These are phyloP conservation scores for Catostomus latipinnis DNA, from an alignment of 2,797 vertebrate genomes.

Conservation along the genomic window DNA sequence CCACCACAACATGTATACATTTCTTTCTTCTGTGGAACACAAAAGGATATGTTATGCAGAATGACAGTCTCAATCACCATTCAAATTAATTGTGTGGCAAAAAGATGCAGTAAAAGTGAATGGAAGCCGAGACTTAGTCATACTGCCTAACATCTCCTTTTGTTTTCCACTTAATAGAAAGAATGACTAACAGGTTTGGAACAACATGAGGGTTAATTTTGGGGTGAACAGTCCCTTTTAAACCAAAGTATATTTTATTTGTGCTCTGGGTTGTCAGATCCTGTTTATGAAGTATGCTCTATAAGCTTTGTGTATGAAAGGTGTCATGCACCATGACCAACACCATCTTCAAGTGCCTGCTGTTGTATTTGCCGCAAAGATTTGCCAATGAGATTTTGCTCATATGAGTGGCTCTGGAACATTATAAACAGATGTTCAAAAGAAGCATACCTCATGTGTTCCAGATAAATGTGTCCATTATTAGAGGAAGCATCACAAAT, in stretches of 20 bases:
- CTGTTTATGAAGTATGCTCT: background rate
- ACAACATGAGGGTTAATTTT: no score
- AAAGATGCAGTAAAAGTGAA: no score
- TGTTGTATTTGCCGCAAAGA: background rate
- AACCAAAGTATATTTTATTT: background rate
- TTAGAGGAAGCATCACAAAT: background rate
- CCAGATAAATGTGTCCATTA: background rate
- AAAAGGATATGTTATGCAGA: no score
- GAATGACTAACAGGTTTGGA: no score
- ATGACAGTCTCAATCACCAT: no score
- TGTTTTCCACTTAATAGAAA: no score
- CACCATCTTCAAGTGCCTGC: background rate
- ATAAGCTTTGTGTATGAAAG: background rate
- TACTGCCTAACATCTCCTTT: no score
- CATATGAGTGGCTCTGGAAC: background rate
- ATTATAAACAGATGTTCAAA: background rate
- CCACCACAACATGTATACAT: no score
- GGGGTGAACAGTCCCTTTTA: no score
- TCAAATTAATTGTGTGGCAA: no score
- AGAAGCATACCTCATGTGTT: background rate
- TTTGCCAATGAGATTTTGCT: background rate
- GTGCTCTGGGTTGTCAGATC: background rate
- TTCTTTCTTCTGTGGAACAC: no score
- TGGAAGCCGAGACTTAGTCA: no score
- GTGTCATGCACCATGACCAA: background rate